phyloP scores from a whole-genome alignment of 2,888 invertebrate genomes.

The Caenorhabditis becei region DNA sequence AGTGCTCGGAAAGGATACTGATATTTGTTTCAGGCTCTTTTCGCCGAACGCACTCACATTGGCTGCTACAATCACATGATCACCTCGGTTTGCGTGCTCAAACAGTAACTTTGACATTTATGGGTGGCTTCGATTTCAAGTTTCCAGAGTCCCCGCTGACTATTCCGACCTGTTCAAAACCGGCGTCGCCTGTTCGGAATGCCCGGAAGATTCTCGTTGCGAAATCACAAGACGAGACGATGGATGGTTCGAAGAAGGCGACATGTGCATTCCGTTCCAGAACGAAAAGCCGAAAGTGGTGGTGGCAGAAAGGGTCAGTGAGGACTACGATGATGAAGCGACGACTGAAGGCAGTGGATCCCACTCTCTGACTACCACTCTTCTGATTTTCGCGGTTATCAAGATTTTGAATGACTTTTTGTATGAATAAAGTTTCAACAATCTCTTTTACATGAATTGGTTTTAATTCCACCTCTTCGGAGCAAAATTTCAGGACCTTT shows the following conservation, averaged over 20 bases:
- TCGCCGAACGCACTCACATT: background rate
- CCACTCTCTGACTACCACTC: background rate
- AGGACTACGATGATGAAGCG: constrained; percentile 1
- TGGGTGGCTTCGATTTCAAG: too few species aligned
- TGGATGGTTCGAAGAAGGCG: constrained; percentile 5
- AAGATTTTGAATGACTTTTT: too few species aligned
- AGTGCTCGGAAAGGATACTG: too few species aligned
- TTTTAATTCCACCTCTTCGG: too few species aligned
- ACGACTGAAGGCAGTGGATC: background rate
- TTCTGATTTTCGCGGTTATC: background rate
- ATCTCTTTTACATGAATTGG: too few species aligned
- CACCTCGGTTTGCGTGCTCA: background rate
- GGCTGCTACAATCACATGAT: background rate
- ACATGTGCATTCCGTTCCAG: background rate
- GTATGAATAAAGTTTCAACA: too few species aligned
- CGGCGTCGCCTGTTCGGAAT: background rate
- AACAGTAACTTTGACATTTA: too few species aligned
- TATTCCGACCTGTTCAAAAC: background rate
- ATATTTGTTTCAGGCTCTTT: background rate
- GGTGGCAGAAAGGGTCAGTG: background rate
- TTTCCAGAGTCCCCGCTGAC: background rate
- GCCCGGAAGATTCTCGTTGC: constrained; percentile 2
- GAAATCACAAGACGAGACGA: background rate
- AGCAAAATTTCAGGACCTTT: too few species aligned
- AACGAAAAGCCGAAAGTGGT: constrained; percentile 6